A percentile compares a stretch with the other conserved stretches of the same genome.
Conservation (phyloP, 2,888 invertebrate genomes). For the Amblyjoppa proteus region DNA sequence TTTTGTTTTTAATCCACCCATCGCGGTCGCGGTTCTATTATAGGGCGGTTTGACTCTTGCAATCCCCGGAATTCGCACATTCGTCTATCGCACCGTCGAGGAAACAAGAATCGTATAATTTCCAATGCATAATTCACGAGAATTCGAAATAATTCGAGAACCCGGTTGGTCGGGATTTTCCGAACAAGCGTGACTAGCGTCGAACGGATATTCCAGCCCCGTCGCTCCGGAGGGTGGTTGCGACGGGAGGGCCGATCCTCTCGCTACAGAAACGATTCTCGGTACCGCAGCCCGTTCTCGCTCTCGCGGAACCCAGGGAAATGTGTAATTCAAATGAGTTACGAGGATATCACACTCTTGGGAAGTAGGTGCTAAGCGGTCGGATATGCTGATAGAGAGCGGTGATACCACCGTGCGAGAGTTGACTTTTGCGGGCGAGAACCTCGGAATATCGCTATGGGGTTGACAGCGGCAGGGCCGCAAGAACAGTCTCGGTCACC, state of each 20-base stretch:
- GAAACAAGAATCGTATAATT: constrained; percentile 69
- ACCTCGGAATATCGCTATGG: constrained; percentile 79
- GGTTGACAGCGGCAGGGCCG: constrained; percentile 71
- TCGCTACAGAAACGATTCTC: constrained; percentile 67
- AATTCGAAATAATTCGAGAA: constrained; percentile 71
- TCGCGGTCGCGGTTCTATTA: background rate
- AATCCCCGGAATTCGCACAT: constrained; percentile 18
- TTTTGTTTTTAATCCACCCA: background rate
- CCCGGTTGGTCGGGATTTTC: constrained; percentile 48
- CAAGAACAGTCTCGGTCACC: constrained; percentile 47
- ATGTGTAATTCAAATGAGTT: constrained; percentile 85
- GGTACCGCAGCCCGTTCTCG: constrained; percentile 48
- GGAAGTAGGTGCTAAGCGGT: constrained; percentile 85
- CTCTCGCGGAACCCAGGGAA: constrained; percentile 80
- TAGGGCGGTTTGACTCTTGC: constrained; percentile 1
- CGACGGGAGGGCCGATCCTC: constrained; percentile 46
- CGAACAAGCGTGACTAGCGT: constrained; percentile 68
- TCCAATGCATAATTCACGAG: constrained; percentile 74
- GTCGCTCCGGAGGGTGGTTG: constrained; percentile 50
- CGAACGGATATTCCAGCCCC: constrained; percentile 68
- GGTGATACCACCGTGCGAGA: constrained; percentile 72
- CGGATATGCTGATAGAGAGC: constrained; percentile 84
- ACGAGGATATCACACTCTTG: constrained; percentile 84
- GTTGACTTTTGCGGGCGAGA: constrained; percentile 69
- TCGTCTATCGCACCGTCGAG: constrained; percentile 37